A percentile compares a stretch with the other conserved stretches of the same genome.
Evolutionary conservation across 2,888 invertebrate species (phyloP).

Genomic region (Thymelicus acteon): DNA sequence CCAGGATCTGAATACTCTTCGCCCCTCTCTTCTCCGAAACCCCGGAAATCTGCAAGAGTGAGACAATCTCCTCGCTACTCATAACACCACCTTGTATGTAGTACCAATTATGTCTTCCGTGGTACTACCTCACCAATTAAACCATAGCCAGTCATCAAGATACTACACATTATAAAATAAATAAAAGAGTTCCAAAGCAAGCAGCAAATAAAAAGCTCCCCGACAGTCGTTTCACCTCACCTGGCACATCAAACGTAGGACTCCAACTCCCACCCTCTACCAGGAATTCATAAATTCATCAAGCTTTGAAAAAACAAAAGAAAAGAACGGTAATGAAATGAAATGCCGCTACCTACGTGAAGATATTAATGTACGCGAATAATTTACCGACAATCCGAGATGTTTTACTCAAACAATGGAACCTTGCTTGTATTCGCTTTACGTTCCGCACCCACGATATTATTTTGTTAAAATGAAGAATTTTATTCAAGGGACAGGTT

Average conservation of each 20-base stretch:
- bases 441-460: conserved; percentile 1
- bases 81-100: no score
- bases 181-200: background rate
- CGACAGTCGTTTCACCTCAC: background rate
- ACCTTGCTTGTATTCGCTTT: conserved; percentile 6
- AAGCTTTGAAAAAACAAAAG: conserved; percentile 6
- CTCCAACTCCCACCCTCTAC: background rate
- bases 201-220: background rate
- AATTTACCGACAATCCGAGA: conserved; percentile 9
- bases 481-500: conserved; percentile 10
- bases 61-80: no score
- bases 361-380: conserved; percentile 12
- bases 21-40: no score
- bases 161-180: no score
- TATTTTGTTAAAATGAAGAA: background rate
- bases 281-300: conserved; percentile 1
- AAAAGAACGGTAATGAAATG: conserved; percentile 3
- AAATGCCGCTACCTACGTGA: conserved; percentile 1
- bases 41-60: no score
- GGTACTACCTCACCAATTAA: no score
- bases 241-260: background rate
- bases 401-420: conserved; percentile 8
- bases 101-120: no score
- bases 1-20: no score
- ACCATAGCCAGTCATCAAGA: no score